phyloP scores from a whole-genome alignment of 1,140 invertebrate genomes.

The Drosophila pruinosa region DNA sequence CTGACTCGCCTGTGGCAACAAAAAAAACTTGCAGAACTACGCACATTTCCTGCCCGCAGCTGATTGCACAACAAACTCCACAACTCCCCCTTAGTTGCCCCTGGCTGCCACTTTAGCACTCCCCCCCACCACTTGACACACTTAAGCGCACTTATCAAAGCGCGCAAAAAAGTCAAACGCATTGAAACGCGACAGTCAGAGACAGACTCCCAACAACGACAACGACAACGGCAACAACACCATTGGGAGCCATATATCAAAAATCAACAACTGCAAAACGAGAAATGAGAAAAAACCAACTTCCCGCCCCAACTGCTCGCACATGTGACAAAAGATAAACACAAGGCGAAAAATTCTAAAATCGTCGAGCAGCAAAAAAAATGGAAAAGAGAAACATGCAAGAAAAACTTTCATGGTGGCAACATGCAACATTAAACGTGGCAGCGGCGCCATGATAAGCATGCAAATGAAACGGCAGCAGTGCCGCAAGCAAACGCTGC shows the following conservation, averaged over 20 bases:
- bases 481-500: conserved; percentile 19
- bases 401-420: conserved; percentile 68
- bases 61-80: conserved; percentile 55
- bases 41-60: conserved; percentile 60
- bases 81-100: background rate
- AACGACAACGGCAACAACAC: conserved; percentile 49
- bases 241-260: conserved; percentile 73
- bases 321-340: conserved; percentile 79
- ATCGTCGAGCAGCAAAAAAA: conserved; percentile 33
- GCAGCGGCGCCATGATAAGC: conserved; percentile 64
- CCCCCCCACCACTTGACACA: conserved; percentile 58
- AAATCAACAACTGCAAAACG: conserved; percentile 70
- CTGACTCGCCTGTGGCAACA: conserved; percentile 51
- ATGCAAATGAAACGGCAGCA: conserved; percentile 71
- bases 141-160: conserved; percentile 57
- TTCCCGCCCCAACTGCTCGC: conserved; percentile 5
- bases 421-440: conserved; percentile 57
- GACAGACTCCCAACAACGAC: conserved; percentile 44
- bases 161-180: conserved; percentile 65
- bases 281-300: conserved; percentile 24
- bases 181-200: conserved; percentile 62
- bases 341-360: conserved; percentile 69
- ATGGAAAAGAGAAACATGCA: background rate
- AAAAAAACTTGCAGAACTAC: conserved; percentile 34
- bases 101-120: conserved; percentile 13